Percentiles rank a stretch among this genome's conserved stretches.
Evolutionary conservation across 2,797 vertebrate species (phyloP).

Genomic region (Thamnophis elegans): DNA sequence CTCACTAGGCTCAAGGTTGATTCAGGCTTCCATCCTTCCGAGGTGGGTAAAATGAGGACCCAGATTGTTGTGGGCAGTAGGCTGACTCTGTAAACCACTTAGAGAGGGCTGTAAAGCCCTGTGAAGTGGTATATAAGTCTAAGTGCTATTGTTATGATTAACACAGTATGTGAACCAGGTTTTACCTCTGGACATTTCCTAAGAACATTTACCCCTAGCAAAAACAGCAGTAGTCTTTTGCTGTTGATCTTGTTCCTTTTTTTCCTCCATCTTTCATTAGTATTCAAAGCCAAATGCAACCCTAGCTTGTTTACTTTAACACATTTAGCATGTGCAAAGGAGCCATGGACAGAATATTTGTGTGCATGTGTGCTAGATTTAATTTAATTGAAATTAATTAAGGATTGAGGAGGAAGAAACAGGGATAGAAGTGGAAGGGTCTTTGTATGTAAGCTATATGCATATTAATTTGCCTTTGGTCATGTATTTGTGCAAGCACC

Average conservation of each 20-base stretch:
- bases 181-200: neutral
- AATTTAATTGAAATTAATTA: no score
- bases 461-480: neutral
- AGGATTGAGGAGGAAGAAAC: neutral
- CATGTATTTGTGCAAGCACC: neutral
- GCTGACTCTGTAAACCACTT: no score
- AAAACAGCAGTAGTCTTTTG: neutral
- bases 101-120: no score
- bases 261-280: neutral
- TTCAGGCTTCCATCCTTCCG: no score
- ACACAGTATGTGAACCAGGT: neutral
- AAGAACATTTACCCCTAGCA: neutral
- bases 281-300: neutral
- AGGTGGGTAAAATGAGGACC: no score
- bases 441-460: neutral
- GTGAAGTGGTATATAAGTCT: no score
- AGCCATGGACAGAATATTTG: neutral
- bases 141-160: neutral
- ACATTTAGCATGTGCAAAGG: neutral
- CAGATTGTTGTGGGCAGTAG: no score
- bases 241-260: neutral
- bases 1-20: no score
- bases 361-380: neutral
- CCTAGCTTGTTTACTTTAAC: neutral
- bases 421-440: constrained; percentile 13